Evolutionary conservation across 2,888 invertebrate species (phyloP).

Genomic region (Clivina fossor): DNA sequence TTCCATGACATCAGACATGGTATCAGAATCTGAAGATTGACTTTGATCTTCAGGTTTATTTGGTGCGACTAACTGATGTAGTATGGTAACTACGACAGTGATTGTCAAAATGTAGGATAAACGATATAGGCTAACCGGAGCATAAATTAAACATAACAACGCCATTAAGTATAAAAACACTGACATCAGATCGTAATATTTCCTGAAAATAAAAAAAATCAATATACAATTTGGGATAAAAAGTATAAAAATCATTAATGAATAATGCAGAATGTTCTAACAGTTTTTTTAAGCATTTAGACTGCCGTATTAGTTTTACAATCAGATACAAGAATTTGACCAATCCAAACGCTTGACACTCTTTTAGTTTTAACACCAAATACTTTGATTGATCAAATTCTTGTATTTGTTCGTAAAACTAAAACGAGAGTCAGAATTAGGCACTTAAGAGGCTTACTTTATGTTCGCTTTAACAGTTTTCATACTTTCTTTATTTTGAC

Average conservation of each 20-base stretch:
- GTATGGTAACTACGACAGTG: conserved; percentile 58
- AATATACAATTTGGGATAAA: not conserved
- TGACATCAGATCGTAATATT: conserved; percentile 54
- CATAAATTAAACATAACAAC: conserved; percentile 59
- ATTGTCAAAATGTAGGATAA: conserved; percentile 62
- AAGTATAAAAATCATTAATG: not conserved
- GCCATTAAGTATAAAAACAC: conserved; percentile 59
- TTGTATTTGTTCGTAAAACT: too few relatives aligned
- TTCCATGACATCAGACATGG: conserved; percentile 19
- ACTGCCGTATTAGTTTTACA: too few relatives aligned
- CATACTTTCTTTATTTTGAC: too few relatives aligned
- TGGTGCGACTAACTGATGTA: conserved; percentile 59
- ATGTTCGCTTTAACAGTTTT: too few relatives aligned
- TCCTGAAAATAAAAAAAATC: conserved; percentile 50
- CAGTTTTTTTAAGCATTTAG: not conserved
- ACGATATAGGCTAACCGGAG: conserved; percentile 62
- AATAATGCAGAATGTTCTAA: not conserved
- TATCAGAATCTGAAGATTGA: conserved; percentile 44
- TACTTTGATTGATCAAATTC: too few relatives aligned
- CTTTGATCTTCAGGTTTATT: conserved; percentile 59
- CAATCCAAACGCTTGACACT: not conserved
- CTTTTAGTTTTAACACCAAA: not conserved
- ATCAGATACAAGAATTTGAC: too few relatives aligned
- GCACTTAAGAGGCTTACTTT: not conserved
- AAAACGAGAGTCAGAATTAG: not conserved